Evolutionary conservation across 2,797 vertebrate species (phyloP).

Genomic region (Mionectes olivaceus): DNA sequence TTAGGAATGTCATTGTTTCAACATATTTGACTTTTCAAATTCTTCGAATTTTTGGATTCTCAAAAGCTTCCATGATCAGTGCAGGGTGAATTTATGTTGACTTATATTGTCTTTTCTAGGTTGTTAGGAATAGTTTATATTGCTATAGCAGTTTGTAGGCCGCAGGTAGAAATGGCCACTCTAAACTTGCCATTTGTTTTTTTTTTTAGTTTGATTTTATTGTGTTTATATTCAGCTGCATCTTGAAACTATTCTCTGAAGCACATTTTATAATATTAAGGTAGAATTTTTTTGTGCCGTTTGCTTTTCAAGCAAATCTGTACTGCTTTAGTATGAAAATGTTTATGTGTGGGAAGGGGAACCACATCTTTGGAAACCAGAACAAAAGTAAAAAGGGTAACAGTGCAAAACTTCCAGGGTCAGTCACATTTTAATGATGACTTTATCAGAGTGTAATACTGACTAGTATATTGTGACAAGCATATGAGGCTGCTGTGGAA

Average conservation of each 20-base stretch:
- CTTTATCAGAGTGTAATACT: background rate
- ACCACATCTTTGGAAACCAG: background rate
- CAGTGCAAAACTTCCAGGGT: background rate
- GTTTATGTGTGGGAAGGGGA: background rate
- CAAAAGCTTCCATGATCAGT: background rate
- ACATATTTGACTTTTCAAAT: background rate
- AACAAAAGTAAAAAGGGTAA: background rate
- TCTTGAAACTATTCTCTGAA: background rate
- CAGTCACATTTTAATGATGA: background rate
- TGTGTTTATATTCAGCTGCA: background rate
- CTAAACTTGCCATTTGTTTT: background rate
- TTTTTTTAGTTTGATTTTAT: background rate
- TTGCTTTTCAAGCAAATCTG: background rate
- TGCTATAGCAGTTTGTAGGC: background rate
- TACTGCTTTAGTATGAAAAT: background rate
- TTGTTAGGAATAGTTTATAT: background rate
- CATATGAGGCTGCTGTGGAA: background rate
- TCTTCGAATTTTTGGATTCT: background rate
- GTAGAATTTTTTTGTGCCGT: background rate
- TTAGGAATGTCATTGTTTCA: background rate
- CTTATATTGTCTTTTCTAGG: background rate
- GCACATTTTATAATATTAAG: background rate
- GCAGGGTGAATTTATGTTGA: background rate
- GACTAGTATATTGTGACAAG: background rate
- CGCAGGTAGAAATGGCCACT: background rate